These are phyloP conservation scores for Silurus meridionalis DNA, from an alignment of 2,113 vertebrate genomes.

Conservation along the genomic window DNA sequence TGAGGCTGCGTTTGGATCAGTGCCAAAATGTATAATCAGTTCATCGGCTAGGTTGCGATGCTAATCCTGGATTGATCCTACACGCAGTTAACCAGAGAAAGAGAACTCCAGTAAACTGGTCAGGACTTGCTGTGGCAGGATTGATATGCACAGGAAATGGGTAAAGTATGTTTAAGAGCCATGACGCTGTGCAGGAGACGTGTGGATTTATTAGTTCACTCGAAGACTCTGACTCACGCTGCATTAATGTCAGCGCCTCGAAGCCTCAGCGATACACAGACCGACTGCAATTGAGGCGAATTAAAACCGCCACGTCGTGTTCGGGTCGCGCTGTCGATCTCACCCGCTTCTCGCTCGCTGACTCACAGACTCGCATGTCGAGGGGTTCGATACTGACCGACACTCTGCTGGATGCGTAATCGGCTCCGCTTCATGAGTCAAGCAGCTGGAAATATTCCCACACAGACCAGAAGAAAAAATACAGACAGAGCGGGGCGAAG, in stretches of 20 bases:
- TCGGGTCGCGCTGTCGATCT: background rate
- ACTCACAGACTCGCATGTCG: conserved; percentile 10
- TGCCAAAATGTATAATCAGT: background rate
- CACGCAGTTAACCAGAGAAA: too few relatives aligned
- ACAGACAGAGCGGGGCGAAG: too few relatives aligned
- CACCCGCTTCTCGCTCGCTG: background rate
- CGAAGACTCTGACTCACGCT: background rate
- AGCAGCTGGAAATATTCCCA: too few relatives aligned
- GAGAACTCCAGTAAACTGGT: too few relatives aligned
- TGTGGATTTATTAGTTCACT: background rate
- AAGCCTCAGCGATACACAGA: background rate
- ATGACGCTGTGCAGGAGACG: background rate
- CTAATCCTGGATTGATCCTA: too few relatives aligned
- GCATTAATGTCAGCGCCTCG: background rate
- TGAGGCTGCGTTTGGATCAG: background rate
- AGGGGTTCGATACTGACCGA: too few relatives aligned
- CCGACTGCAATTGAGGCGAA: background rate
- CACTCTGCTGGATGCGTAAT: too few relatives aligned
- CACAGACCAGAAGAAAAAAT: too few relatives aligned
- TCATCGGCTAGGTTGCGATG: background rate
- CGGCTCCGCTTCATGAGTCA: too few relatives aligned
- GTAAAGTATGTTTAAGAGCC: background rate
- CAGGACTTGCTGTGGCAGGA: background rate
- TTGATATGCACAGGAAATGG: conserved; percentile 4
- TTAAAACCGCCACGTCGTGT: background rate